Base-by-base conservation (phyloP, 1,140 invertebrate species). In the Heliconius congener region DNA sequence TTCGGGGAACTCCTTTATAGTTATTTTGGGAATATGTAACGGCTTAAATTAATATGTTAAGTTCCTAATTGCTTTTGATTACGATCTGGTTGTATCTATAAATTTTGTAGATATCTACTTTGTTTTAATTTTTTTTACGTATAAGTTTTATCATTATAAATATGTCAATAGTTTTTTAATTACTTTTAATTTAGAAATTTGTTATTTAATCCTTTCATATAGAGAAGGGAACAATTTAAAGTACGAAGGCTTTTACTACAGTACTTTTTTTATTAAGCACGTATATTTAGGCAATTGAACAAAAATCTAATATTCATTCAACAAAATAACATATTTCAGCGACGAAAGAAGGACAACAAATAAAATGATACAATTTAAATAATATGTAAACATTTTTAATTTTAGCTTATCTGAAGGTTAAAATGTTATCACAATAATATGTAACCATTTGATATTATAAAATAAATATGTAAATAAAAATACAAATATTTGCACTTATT, bases 31-130 rank as follows among this genome's bases (percentile, higher is more conserved):
- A 27, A 66, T 66, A 66, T 27, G 57, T 66, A 66, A 66, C 23
- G 23, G 57, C 57, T 66, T 66, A 11, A 66, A 66, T 66, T 66
- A 66, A 66, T 66, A 66, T 66, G 57, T 23, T 66, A 66, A 66
- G 57, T 66, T 30, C 57, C 30, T 34, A 71, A 34, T 39, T 71
- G 30, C 71, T 71, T 71, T 71, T 71, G 71, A 71, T 71, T 39
- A 19, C 8, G 30, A 66, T 66, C 57, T 27, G 57, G 57, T 66
- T 3, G 30, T 42, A 13, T 42, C 42, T 42, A 42, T 42, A 13
- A 42, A 42, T 42, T 13, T 42, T 42, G 42, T 42, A 42, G 42
- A 42, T 42, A 13, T 8, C 42, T 42, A 39, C 37, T 39, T 39
- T 39, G 37, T 39, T 39, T 39, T 39, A 42, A 42, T 11, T 42